Percentiles rank a stretch among this genome's conserved stretches.
These are phyloP conservation scores for Mycalesis mineus DNA, from an alignment of 2,888 invertebrate genomes.

Conservation along the genomic window DNA sequence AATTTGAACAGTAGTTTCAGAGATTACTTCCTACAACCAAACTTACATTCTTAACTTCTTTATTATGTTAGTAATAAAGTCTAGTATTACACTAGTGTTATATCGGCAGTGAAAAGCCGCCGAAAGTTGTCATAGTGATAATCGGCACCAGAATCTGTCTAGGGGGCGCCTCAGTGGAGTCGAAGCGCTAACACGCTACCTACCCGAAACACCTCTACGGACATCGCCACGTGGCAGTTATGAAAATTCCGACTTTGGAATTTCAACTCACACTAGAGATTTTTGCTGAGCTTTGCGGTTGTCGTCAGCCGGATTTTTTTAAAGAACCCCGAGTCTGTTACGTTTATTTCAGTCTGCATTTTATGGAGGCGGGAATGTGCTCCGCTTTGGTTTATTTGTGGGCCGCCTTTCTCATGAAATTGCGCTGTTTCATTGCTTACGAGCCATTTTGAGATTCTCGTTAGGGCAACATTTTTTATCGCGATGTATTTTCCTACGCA, in stretches of 20 bases:
- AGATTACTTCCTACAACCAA: too few species aligned
- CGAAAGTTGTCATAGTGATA: too few species aligned
- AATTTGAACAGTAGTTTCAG: too few species aligned
- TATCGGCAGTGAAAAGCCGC: too few species aligned
- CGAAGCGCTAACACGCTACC: conserved; percentile 48
- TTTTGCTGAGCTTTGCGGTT: conserved; percentile 72
- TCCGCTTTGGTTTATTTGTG: conserved; percentile 73
- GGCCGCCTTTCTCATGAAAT: conserved; percentile 73
- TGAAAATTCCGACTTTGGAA: conserved; percentile 74
- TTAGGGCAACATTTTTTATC: conserved; percentile 67
- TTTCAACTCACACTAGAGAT: conserved; percentile 70
- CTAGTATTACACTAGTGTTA: too few species aligned
- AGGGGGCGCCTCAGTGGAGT: conserved; percentile 49
- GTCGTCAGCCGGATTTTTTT: conserved; percentile 65
- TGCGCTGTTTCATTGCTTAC: conserved; percentile 74
- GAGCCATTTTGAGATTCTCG: conserved; percentile 70
- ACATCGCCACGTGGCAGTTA: conserved; percentile 57
- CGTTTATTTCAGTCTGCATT: conserved; percentile 72
- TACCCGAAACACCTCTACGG: conserved; percentile 59
- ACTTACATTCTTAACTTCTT: too few species aligned
- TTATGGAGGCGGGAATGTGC: conserved; percentile 74
- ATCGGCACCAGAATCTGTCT: too few species aligned
- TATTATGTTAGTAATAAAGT: too few species aligned
- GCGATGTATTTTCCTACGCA: conserved; percentile 57
- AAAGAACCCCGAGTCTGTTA: conserved; percentile 67